Base-by-base conservation (phyloP, 2,797 vertebrate species). In the Ptychobarbus kaznakovi region DNA sequence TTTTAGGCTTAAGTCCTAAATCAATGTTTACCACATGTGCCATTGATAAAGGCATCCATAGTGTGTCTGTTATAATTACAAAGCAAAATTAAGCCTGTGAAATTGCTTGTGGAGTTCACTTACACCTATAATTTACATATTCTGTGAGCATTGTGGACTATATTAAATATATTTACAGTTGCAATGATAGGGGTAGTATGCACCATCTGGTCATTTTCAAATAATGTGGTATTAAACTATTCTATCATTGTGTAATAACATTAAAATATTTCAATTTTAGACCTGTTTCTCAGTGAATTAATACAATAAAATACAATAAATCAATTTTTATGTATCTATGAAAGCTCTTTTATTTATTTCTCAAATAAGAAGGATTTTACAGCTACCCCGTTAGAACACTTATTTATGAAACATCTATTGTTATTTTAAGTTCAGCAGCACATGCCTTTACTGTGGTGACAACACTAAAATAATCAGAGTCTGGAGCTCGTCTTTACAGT, bases 401-500 rank as follows among this genome's bases (percentile, higher is more conserved):
- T 79, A 86, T 81, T 88, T 88, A 87, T 88, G 75, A 70, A 66
- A 80, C 58, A 66, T 40, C 75, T 82, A 51, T 73, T 87, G 51
- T 86, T 88, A 84, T 87, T 85, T 88, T 89, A 82, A 81, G 82
- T 78, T 69, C 74, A 81, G 81, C 78, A 20, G 72, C 46, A 63
- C 72, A 86, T 80, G 87, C 81, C 69, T 81, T 82, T 84, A 75
- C 63, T 35, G 61, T 75, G 73, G 86, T 83, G 83, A 87, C 87
- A 87, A 86, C 66, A 72, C 77, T 79, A 58, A 87, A 89, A 88
- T 86, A 84, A 87, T 65, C 35, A 32, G 82, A 81, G 86, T 87
- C 89, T 90, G 87, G 88, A 91, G 86, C 87, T 89, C 80, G 80
- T 91, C 90, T 79, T 86, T 75, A 80, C 66, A 76, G 87, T 87